Conservation (phyloP, 2,888 invertebrate genomes). For the Maniola hyperantus region DNA sequence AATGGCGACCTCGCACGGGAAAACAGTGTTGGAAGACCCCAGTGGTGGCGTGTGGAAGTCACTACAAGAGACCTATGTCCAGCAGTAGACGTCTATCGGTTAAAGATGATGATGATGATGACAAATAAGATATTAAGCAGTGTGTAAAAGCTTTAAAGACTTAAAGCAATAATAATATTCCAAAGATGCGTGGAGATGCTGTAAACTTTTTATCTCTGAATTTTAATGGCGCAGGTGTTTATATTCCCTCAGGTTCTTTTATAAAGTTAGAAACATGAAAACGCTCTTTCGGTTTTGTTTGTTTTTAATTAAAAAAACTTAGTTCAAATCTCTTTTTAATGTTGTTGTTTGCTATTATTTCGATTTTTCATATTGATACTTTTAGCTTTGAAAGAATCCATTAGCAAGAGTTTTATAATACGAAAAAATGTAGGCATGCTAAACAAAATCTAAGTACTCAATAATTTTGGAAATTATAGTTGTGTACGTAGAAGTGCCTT, state of each 20-base stretch:
- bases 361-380: not conserved
- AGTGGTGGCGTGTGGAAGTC: too few species aligned
- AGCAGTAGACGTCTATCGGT: too few species aligned
- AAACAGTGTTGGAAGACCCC: too few species aligned
- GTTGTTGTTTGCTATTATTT: not conserved
- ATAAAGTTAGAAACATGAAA: conserved; percentile 26
- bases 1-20: too few species aligned
- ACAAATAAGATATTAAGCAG: not conserved
- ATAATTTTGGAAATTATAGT: too few species aligned
- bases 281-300: conserved; percentile 19
- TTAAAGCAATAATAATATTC: conserved; percentile 21
- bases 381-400: not conserved
- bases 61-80: too few species aligned
- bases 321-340: conserved; percentile 10
- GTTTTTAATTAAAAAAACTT: conserved; percentile 24
- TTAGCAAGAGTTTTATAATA: not conserved
- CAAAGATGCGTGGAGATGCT: conserved; percentile 22
- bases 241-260: conserved; percentile 17
- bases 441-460: not conserved
- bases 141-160: conserved; percentile 7
- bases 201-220: conserved; percentile 31
- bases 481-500: too few species aligned
- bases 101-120: too few species aligned
- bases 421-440: not conserved
- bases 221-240: conserved; percentile 29